Evolutionary conservation across 2,888 invertebrate species (phyloP), one percentile per base, ranked within the genome.

Genomic region (Pegoplata infirma): DNA sequence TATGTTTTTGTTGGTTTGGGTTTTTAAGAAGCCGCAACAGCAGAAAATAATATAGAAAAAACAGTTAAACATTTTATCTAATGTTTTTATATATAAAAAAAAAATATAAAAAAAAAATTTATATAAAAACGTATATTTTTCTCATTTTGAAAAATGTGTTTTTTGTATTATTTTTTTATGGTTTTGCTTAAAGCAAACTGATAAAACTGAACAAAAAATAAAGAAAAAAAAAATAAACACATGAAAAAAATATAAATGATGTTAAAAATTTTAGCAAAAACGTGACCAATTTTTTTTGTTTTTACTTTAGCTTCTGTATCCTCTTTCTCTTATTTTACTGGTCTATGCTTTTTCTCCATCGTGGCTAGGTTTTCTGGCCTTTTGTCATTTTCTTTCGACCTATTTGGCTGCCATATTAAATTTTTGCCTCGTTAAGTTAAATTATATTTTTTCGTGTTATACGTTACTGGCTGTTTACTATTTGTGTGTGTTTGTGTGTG

Each of bases 321-420:
- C 10, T 40, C 36, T 53, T 5, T 12, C 5, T 7, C 14, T 28
- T 17, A 10, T 59, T 21, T 1, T 55, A 21, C 16, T 61, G 28
- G 17, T 51, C 12, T 6, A 19, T 76, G 19, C 19, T 69, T 8
- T 12, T 64, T 6, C 6, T 61, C n/a, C n/a, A n/a, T n/a, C n/a
- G n/a, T n/a, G 17, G 23, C 40, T 28, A 12, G 44, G 58, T 59
- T 55, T 67, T 44, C 66, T 72, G 28, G 68, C 68, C 71, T 55
- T 69, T 25, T 76, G 64, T 64, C 73, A 59, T 73, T 63, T 73
- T 59, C 61, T 32, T 49, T 73, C 72, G 76, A 72, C 73, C 76
- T 68, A 76, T 76, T 80, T 80, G 80, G 76, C 73, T 46, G 59
- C 59, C 63, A 80, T 76, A 80, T 76, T 80, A 73, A 76, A 76